phyloP scores from a whole-genome alignment of 2,797 vertebrate genomes.

The Thalassophryne amazonica region DNA sequence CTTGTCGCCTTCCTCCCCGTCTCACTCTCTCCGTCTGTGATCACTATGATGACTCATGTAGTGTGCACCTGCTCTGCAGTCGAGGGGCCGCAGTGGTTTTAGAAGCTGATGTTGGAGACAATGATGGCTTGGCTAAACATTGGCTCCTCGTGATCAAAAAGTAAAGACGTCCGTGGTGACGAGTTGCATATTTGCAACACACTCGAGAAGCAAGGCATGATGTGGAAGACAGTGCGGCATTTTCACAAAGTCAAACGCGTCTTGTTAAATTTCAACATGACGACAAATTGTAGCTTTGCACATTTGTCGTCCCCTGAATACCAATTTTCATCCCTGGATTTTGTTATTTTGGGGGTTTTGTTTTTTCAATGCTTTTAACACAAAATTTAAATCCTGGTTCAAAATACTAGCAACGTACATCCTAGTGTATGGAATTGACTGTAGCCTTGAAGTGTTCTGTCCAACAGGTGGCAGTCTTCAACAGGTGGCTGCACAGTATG shows the following conservation, averaged over 20 bases:
- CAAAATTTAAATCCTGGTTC: no score
- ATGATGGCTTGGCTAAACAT: conserved; percentile 23
- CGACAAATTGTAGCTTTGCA: no score
- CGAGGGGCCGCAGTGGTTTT: conserved; percentile 15
- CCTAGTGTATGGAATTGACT: no score
- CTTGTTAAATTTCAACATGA: no score
- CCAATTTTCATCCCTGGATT: no score
- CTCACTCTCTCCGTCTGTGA: conserved; percentile 32
- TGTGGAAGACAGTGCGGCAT: neutral
- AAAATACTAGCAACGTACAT: no score
- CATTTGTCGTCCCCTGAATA: no score
- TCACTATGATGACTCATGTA: conserved; percentile 62
- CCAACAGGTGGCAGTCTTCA: no score
- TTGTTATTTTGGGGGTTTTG: no score
- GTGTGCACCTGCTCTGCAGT: conserved; percentile 65
- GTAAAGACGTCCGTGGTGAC: neutral
- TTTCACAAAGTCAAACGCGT: neutral
- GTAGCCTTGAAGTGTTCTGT: no score
- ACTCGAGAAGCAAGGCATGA: neutral
- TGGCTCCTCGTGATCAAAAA: neutral
- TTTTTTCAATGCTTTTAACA: no score
- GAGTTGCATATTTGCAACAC: neutral
- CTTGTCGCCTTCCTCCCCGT: conserved; percentile 12
- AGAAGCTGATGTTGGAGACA: conserved; percentile 1
- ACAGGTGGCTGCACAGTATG: no score